Conservation (phyloP, 2,888 invertebrate genomes). For the Biston stratarius region DNA sequence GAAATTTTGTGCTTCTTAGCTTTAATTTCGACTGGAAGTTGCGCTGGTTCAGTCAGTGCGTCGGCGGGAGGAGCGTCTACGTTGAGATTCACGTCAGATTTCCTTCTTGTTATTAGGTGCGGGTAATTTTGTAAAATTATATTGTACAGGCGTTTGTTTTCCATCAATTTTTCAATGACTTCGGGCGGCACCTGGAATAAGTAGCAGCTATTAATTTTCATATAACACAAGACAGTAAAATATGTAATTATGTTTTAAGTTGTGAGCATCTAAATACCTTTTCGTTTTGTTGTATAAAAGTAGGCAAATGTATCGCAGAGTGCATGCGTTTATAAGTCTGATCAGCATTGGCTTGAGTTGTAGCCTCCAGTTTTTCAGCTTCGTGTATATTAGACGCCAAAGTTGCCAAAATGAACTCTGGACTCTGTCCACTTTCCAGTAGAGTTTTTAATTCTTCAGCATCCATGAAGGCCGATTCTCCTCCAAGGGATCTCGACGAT, state of each 20-base stretch:
- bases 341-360: slow-evolving; percentile 78
- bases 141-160: slow-evolving; percentile 88
- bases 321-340: slow-evolving; percentile 75
- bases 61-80: slow-evolving; percentile 53
- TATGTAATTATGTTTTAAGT: not conserved
- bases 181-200: slow-evolving; percentile 88
- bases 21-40: slow-evolving; percentile 61
- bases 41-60: slow-evolving; percentile 63
- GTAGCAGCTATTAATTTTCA: not conserved
- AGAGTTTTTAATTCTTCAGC: slow-evolving; percentile 89
- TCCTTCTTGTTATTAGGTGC: slow-evolving; percentile 86
- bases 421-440: slow-evolving; percentile 89
- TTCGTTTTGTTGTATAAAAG: slow-evolving; percentile 90
- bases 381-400: slow-evolving; percentile 86
- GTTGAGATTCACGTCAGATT: slow-evolving; percentile 86
- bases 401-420: slow-evolving; percentile 88
- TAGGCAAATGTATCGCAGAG: slow-evolving; percentile 92
- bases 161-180: slow-evolving; percentile 88
- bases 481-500: slow-evolving; percentile 79
- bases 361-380: slow-evolving; percentile 76
- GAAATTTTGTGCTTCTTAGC: slow-evolving; percentile 55
- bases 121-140: slow-evolving; percentile 91
- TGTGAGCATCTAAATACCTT: slow-evolving; percentile 74
- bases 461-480: slow-evolving; percentile 83
- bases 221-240: not conserved